Base-by-base conservation (phyloP, 2,797 vertebrate genomes). In the Orestias chungarensis region DNA sequence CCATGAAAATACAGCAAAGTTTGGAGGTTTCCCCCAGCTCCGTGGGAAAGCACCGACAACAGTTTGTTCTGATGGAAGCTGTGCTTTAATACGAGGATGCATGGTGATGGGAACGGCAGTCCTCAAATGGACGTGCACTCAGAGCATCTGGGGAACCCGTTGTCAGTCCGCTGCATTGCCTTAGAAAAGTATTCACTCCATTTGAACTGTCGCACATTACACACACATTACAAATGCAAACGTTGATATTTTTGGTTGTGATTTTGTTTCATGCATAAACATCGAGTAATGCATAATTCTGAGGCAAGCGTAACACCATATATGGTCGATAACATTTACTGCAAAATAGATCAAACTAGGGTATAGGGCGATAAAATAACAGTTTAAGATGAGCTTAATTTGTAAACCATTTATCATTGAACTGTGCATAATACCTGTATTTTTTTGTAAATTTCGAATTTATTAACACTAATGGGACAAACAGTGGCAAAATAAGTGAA, bases 1-100 rank as follows among this genome's bases (percentile, higher is more conserved):
- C 78, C 64, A 33, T 20, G 40, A 81, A 81, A 85, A 86, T 79
- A 85, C 71, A 73, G 46, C 54, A 23, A 31, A 23, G 15, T 46
- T 25, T 15, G 61, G 27, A 77, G 57, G 49, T 81, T 66, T 75
- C 66, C 4, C n/a, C 52, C 42, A 2, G 44, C 42, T 15, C 49
- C 35, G 74, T 66, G 71, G 64, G 84, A 74, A 75, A 75, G 7
- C 29, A n/a, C 18, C 6, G 1, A 42, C 50, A 40, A 66, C 46
- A 38, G 46, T 43, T 68, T 64, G 40, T 82, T 71, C 62, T 65
- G 54, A 66, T 55, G 52, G 52, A 68, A 40, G 38, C 54, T 23
- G n/a, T 52, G 71, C 75, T 80, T 73, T 72, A 70, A 73, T 17
- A 62, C 0, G 47, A 75, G 46, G 47, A 76, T 15, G 38, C 31